These are phyloP conservation scores for Aleiodes leptofemur DNA, from an alignment of 2,888 invertebrate species.

Conservation along the genomic window DNA sequence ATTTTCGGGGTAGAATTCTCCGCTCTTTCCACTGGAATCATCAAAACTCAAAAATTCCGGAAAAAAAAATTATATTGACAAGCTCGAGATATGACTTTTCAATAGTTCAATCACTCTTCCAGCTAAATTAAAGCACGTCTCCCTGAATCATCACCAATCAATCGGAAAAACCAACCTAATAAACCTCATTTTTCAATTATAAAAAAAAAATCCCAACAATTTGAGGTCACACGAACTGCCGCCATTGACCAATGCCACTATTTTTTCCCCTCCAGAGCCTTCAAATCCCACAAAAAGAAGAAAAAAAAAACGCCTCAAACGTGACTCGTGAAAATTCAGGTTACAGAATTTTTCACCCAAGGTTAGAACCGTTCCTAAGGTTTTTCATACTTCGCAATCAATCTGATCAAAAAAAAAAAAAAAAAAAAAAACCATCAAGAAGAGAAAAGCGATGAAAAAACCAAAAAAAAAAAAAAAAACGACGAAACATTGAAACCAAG, in stretches of 20 bases:
- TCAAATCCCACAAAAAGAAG: conserved; percentile 29
- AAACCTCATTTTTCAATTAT: neutral
- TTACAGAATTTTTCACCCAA: conserved; percentile 19
- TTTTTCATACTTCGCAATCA: conserved; percentile 35
- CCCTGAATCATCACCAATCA: too few relatives aligned
- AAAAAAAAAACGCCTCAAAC: conserved; percentile 10
- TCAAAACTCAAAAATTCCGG: too few relatives aligned
- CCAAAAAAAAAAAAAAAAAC: conserved; percentile 1
- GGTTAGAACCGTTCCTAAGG: conserved; percentile 7
- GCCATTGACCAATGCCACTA: conserved; percentile 58
- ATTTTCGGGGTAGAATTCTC: too few relatives aligned
- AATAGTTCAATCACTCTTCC: too few relatives aligned
- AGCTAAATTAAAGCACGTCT: too few relatives aligned
- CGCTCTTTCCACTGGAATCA: too few relatives aligned
- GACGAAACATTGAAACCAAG: conserved; percentile 17
- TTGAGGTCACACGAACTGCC: conserved; percentile 12
- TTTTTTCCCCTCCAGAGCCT: conserved; percentile 36
- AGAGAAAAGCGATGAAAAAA: neutral
- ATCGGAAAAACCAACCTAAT: neutral
- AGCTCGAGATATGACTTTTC: too few relatives aligned
- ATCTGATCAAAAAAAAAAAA: neutral
- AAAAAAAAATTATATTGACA: too few relatives aligned
- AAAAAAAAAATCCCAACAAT: too few relatives aligned
- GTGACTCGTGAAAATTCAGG: conserved; percentile 16
- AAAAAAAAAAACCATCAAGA: neutral